phyloP scores from a whole-genome alignment of 1,140 invertebrate species.

The Drosophila sucinea region DNA sequence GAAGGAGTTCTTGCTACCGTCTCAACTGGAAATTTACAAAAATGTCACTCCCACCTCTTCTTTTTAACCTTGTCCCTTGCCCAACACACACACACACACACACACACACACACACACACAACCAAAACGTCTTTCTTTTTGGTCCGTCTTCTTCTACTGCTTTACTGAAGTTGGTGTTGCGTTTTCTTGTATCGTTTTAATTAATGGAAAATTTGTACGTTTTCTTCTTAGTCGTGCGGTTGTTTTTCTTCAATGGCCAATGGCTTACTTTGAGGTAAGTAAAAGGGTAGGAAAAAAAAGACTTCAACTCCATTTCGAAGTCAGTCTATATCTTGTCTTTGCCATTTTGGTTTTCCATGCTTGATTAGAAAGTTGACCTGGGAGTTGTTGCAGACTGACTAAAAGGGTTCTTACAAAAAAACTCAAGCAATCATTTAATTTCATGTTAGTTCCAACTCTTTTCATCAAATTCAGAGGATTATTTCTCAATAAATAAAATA shows the following conservation, averaged over 20 bases:
- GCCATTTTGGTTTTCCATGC: constrained; percentile 31
- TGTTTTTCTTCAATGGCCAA: constrained; percentile 47
- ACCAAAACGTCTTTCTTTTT: background rate
- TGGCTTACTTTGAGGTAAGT: constrained; percentile 20
- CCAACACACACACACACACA: constrained; percentile 16
- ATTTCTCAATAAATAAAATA: background rate
- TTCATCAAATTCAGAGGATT: background rate
- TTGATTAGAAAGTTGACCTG: constrained; percentile 53
- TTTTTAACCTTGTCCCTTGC: constrained; percentile 19
- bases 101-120: background rate
- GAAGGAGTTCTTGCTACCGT: constrained; percentile 55
- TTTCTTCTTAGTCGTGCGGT: constrained; percentile 66
- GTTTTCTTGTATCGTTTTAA: constrained; percentile 68
- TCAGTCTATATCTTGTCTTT: constrained; percentile 22
- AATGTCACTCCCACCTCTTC: constrained; percentile 39
- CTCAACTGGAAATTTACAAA: constrained; percentile 51
- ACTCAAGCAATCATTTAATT: background rate
- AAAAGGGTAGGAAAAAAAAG: constrained; percentile 43
- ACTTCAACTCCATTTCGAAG: constrained; percentile 22
- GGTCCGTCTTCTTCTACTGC: background rate
- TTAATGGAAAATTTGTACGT: constrained; percentile 73
- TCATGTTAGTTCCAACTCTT: background rate
- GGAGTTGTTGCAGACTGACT: background rate
- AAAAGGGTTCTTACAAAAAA: background rate
- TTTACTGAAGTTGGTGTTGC: background rate